These are phyloP conservation scores for Colossoma macropomum DNA, from an alignment of 2,113 vertebrate species.

Conservation along the genomic window DNA sequence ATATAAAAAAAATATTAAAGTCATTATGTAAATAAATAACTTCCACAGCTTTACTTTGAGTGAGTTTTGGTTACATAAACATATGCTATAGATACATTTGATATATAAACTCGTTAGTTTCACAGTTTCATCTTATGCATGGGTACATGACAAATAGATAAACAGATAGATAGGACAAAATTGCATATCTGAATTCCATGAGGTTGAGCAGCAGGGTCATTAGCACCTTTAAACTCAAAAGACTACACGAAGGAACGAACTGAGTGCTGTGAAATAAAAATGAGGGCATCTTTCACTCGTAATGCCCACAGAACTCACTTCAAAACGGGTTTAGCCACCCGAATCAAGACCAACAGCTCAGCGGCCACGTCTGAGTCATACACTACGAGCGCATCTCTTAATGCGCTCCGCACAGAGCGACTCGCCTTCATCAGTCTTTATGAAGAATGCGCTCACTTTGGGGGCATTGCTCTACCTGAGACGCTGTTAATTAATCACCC, in stretches of 20 bases:
- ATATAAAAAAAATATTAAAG: too few relatives aligned
- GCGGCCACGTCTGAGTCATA: conserved; percentile 67
- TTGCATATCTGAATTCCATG: conserved; percentile 58
- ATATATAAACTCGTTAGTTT: not conserved
- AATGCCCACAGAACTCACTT: conserved; percentile 74
- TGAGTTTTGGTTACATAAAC: not conserved
- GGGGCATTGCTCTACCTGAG: conserved; percentile 67
- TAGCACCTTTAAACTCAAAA: conserved; percentile 45
- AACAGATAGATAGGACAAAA: conserved; percentile 16
- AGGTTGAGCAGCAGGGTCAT: conserved; percentile 38
- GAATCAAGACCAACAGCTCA: conserved; percentile 85
- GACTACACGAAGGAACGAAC: conserved; percentile 27
- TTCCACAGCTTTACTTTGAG: too few relatives aligned
- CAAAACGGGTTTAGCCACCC: conserved; percentile 81
- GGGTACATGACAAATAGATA: not conserved
- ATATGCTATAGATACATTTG: not conserved
- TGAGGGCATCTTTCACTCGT: conserved; percentile 69
- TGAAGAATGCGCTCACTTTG: conserved; percentile 79
- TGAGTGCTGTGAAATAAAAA: conserved; percentile 40
- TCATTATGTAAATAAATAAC: too few relatives aligned
- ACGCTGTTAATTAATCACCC: conserved; percentile 84
- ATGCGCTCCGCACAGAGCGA: conserved; percentile 87
- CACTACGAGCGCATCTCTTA: conserved; percentile 84
- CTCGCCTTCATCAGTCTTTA: conserved; percentile 88
- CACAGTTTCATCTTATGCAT: not conserved